These are phyloP conservation scores for Pissodes strobi DNA, from an alignment of 1,140 invertebrate genomes.

Conservation along the genomic window DNA sequence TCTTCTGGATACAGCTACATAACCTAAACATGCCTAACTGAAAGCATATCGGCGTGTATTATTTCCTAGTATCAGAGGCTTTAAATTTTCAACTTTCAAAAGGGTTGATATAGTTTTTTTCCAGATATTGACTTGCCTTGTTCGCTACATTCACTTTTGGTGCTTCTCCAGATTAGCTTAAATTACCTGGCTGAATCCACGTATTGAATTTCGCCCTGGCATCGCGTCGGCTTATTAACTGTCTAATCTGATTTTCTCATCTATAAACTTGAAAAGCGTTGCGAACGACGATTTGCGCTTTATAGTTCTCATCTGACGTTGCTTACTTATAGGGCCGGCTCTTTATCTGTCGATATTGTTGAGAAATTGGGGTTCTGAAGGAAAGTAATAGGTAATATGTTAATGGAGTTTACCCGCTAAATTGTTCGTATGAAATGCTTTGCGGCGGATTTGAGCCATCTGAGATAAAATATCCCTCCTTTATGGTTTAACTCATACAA, in stretches of 20 bases:
- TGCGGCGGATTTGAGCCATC: background rate
- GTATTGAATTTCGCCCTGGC: constrained; percentile 22
- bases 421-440: constrained; percentile 12
- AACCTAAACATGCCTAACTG: too few species aligned
- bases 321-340: constrained; percentile 23
- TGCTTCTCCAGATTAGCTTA: constrained; percentile 30
- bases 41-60: too few species aligned
- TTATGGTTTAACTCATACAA: background rate
- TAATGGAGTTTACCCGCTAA: constrained; percentile 20
- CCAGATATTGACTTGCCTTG: background rate
- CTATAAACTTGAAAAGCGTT: constrained; percentile 34
- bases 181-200: constrained; percentile 29
- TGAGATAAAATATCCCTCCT: background rate
- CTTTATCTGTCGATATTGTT: constrained; percentile 32
- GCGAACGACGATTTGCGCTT: constrained; percentile 13
- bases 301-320: constrained; percentile 18
- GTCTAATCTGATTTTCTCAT: constrained; percentile 32
- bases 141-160: constrained; percentile 23
- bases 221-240: constrained; percentile 29
- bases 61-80: too few species aligned
- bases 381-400: constrained; percentile 25
- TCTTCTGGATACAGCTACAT: too few species aligned
- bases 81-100: too few species aligned
- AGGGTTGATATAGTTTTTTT: too few species aligned
- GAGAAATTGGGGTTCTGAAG: constrained; percentile 24